A percentile compares a stretch with the other conserved stretches of the same genome.
Conservation (phyloP, 2,888 invertebrate genomes). For the Cerastis leucographa region DNA sequence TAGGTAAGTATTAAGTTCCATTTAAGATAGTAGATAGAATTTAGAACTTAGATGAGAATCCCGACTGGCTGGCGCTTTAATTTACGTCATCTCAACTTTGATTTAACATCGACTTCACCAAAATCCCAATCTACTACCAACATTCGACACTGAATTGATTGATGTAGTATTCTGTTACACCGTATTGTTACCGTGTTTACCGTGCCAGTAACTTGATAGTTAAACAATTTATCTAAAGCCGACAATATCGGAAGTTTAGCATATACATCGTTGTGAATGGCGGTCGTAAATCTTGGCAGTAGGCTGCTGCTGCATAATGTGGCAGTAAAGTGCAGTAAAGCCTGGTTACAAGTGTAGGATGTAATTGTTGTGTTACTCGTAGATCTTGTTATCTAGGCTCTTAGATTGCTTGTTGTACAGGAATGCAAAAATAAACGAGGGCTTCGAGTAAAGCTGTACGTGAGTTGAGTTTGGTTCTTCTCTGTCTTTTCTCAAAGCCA, state of each 20-base stretch:
- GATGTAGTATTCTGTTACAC: conserved; percentile 50
- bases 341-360: conserved; percentile 44
- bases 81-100: neutral
- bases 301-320: conserved; percentile 50
- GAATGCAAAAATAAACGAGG: neutral
- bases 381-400: conserved; percentile 25
- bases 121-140: conserved; percentile 6
- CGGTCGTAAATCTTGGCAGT: conserved; percentile 40
- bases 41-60: neutral
- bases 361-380: conserved; percentile 51
- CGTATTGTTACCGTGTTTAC: no score
- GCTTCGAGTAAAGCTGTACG: neutral
- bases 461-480: neutral
- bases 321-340: conserved; percentile 12
- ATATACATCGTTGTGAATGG: conserved; percentile 48
- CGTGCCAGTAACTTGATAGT: conserved; percentile 53
- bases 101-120: neutral
- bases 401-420: neutral
- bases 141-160: conserved; percentile 20
- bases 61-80: neutral
- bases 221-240: conserved; percentile 50
- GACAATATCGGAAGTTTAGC: conserved; percentile 51
- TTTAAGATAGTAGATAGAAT: neutral
- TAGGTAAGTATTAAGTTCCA: neutral
- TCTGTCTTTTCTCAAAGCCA: neutral